phyloP scores from a whole-genome alignment of 2,113 vertebrate genomes.

The Anas platyrhynchos region DNA sequence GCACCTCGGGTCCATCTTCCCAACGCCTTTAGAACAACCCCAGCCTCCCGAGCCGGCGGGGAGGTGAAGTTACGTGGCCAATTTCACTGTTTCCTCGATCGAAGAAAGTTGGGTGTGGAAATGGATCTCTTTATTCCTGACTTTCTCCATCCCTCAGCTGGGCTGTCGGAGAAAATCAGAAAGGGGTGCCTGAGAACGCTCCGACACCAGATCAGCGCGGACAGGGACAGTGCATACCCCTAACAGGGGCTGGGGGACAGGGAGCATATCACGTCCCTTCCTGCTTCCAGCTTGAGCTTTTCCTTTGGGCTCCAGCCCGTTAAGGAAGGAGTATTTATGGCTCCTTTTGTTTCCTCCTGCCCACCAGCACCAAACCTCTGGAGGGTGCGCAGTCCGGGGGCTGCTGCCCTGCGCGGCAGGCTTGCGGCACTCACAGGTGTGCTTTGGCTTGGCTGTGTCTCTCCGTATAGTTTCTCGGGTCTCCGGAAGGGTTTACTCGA shows the following conservation, averaged over 20 bases:
- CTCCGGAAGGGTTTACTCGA: background rate
- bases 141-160: background rate
- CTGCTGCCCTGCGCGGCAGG: background rate
- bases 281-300: constrained; percentile 37
- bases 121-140: constrained; percentile 9
- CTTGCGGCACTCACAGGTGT: background rate
- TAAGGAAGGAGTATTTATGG: constrained; percentile 51
- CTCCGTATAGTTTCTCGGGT: background rate
- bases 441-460: background rate
- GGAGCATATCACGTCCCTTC: constrained; percentile 46
- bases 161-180: background rate
- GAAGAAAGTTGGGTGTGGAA: background rate
- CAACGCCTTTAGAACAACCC: background rate
- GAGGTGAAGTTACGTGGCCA: background rate
- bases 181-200: background rate
- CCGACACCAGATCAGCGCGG: background rate
- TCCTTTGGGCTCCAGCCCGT: constrained; percentile 45
- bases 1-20: background rate
- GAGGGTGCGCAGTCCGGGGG: background rate
- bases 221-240: background rate
- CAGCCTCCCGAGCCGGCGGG: background rate
- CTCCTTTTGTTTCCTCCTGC: constrained; percentile 54
- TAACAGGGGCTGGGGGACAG: background rate
- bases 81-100: background rate
- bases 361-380: background rate